Percentiles rank a stretch among this genome's conserved stretches.
phyloP scores from a whole-genome alignment of 2,113 vertebrate genomes.

The Strix aluco region DNA sequence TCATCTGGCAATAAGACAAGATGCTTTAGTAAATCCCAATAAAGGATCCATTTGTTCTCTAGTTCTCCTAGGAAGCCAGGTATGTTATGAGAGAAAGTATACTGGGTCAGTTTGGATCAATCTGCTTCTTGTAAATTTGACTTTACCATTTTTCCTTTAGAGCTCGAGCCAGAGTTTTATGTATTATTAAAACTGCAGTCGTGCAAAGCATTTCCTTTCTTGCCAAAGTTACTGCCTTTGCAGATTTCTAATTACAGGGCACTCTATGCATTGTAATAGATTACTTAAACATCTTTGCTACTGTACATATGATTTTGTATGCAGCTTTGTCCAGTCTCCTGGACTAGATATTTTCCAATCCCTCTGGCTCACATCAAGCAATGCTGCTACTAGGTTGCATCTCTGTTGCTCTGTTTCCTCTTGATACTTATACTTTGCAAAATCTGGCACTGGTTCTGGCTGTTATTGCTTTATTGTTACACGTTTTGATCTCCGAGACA shows the following conservation, averaged over 20 bases:
- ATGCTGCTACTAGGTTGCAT: not conserved
- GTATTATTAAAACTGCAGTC: not conserved
- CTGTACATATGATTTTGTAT: not conserved
- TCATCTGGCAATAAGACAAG: not conserved
- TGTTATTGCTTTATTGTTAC: not conserved
- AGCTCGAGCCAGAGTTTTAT: not conserved
- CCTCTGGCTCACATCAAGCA: not conserved
- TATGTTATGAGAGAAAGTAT: not conserved
- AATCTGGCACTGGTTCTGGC: not conserved
- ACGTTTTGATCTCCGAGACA: not conserved
- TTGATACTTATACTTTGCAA: not conserved
- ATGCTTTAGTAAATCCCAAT: not conserved
- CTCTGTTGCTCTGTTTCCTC: not conserved
- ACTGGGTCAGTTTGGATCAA: not conserved
- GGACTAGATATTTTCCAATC: not conserved
- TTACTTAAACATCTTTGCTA: conserved; percentile 11
- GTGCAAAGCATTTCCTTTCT: not conserved
- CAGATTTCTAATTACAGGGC: conserved; percentile 7
- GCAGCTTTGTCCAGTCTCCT: not conserved
- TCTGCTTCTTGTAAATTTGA: not conserved
- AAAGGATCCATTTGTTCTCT: conserved; percentile 16
- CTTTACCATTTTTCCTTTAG: not conserved
- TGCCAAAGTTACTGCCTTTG: not conserved
- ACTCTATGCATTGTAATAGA: not conserved
- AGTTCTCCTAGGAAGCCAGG: not conserved